phyloP scores from a whole-genome alignment of 2,888 invertebrate species.

The Lottia gigantea region DNA sequence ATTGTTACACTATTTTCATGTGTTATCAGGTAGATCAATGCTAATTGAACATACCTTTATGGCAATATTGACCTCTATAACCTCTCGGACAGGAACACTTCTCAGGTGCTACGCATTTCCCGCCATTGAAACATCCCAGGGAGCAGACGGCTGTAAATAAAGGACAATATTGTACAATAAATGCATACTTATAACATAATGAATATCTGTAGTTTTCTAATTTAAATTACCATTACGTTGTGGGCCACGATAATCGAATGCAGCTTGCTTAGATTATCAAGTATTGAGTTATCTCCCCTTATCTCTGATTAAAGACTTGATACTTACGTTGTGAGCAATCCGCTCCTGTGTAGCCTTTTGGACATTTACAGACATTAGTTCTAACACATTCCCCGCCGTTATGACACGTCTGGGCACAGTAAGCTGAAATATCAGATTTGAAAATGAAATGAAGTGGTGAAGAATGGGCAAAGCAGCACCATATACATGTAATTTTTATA shows the following conservation, averaged over 20 bases:
- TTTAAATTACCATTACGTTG: too few species aligned
- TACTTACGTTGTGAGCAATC: conserved; percentile 88
- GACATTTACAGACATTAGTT: conserved; percentile 92
- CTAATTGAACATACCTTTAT: conserved; percentile 42
- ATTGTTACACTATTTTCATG: too few species aligned
- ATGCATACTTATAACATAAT: background rate
- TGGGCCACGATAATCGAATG: too few species aligned
- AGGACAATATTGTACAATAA: background rate
- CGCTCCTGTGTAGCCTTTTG: conserved; percentile 89
- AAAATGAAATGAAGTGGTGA: too few species aligned
- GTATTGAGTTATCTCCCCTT: too few species aligned
- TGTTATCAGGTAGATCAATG: too few species aligned
- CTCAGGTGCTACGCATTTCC: conserved; percentile 55
- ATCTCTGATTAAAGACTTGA: background rate
- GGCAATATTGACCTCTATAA: conserved; percentile 50
- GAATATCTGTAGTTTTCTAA: background rate
- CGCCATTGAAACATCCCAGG: conserved; percentile 54
- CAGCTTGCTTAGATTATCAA: too few species aligned
- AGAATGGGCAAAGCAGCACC: too few species aligned
- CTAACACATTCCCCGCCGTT: conserved; percentile 95
- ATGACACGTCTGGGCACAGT: conserved; percentile 89
- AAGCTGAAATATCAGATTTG: conserved; percentile 74
- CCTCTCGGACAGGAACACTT: conserved; percentile 53
- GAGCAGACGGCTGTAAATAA: conserved; percentile 46
- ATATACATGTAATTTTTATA: too few species aligned